Evolutionary conservation across 1,140 invertebrate genomes (phyloP).

Genomic region (Listronotus bonariensis): DNA sequence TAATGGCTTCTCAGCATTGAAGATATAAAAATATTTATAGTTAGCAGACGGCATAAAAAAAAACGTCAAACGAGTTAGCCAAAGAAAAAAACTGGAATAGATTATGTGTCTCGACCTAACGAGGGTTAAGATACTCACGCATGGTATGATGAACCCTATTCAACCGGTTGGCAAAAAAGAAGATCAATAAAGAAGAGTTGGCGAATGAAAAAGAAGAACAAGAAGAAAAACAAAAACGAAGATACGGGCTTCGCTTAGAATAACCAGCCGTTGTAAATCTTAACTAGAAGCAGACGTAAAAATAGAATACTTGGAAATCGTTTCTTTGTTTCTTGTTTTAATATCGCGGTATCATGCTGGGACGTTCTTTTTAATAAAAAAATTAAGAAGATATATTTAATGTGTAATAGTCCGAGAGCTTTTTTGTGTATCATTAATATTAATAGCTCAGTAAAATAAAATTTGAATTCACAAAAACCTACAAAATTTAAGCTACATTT

Average conservation of each 20-base stretch:
- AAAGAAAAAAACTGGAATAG: constrained; percentile 23
- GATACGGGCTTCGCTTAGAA: neutral
- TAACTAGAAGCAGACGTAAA: constrained; percentile 1
- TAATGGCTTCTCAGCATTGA: neutral
- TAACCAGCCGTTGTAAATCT: constrained; percentile 7
- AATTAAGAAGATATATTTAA: no score
- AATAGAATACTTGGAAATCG: constrained; percentile 13
- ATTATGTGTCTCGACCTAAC: constrained; percentile 23
- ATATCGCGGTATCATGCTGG: no score
- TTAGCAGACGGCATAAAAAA: neutral
- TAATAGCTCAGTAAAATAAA: no score
- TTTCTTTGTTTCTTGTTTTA: no score
- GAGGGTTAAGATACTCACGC: constrained; percentile 31
- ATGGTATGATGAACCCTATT: constrained; percentile 36
- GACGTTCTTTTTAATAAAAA: no score
- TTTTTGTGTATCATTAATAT: no score
- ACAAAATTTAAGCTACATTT: no score
- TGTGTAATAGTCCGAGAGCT: no score
- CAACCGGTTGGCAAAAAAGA: constrained; percentile 34
- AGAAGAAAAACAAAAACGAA: constrained; percentile 3
- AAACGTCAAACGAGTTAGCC: constrained; percentile 16
- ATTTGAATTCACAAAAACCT: no score
- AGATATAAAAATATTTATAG: constrained; percentile 7
- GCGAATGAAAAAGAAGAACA: constrained; percentile 26
- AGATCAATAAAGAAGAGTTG: constrained; percentile 30